These are phyloP conservation scores for Apis mellifera DNA, from an alignment of 1,140 invertebrate species.

Conservation along the genomic window Amel_HAv3.1 CM009939.2:3221001-3221500, in stretches of 20 bases:
- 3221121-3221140: background rate
- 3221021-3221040: too few relatives aligned
- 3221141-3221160: background rate
- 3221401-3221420: slow-evolving; percentile 36
- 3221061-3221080: background rate
- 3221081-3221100: background rate
- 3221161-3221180: background rate
- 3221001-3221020: too few relatives aligned
- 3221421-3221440: slow-evolving; percentile 18
- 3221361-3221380: slow-evolving; percentile 23
- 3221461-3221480: too few relatives aligned
- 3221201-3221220: slow-evolving; percentile 20
- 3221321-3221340: background rate
- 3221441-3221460: background rate
- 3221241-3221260: slow-evolving; percentile 26
- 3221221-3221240: background rate
- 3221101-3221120: background rate
- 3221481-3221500: background rate
- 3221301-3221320: slow-evolving; percentile 61
- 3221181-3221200: slow-evolving; percentile 22
- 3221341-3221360: slow-evolving; percentile 26
- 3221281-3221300: slow-evolving; percentile 53
- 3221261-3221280: slow-evolving; percentile 49
- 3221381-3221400: slow-evolving; percentile 38
- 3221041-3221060: too few relatives aligned